These are phyloP conservation scores for Octodon degus DNA, from an alignment of 2,113 vertebrate genomes.

Conservation along the genomic window DNA sequence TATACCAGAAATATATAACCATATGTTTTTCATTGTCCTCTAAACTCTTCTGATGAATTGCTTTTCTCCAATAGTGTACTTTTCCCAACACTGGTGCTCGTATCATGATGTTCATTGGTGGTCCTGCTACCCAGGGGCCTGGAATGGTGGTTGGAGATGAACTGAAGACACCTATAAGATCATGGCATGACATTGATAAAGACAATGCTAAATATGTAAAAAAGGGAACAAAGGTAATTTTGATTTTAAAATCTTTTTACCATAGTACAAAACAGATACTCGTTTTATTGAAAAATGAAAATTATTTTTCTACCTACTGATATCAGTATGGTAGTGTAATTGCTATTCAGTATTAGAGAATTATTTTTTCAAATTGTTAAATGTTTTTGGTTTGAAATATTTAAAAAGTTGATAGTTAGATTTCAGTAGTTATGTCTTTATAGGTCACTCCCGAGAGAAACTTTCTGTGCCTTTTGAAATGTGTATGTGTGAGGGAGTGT, in stretches of 20 bases:
- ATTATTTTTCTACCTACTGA: conserved; percentile 19
- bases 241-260: background rate
- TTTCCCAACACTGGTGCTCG: conserved; percentile 97
- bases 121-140: conserved; percentile 96
- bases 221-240: conserved; percentile 96
- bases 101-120: conserved; percentile 98
- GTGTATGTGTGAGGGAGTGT: background rate
- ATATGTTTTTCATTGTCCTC: conserved; percentile 29
- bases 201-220: conserved; percentile 99
- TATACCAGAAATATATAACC: background rate
- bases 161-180: conserved; percentile 96
- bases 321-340: conserved; percentile 7
- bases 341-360: conserved; percentile 33
- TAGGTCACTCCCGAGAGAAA: conserved; percentile 4
- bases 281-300: conserved; percentile 27
- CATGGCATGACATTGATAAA: conserved; percentile 99
- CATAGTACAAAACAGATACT: conserved; percentile 39
- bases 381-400: conserved; percentile 43
- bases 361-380: conserved; percentile 15
- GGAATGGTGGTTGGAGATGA: conserved; percentile 99
- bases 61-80: conserved; percentile 90
- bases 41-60: conserved; percentile 39
- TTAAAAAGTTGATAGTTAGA: background rate
- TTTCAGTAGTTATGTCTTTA: background rate
- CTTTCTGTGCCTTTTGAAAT: conserved; percentile 19